These are phyloP conservation scores for Blastobasis lacticolella DNA, from an alignment of 2,888 invertebrate genomes.

Conservation along the genomic window DNA sequence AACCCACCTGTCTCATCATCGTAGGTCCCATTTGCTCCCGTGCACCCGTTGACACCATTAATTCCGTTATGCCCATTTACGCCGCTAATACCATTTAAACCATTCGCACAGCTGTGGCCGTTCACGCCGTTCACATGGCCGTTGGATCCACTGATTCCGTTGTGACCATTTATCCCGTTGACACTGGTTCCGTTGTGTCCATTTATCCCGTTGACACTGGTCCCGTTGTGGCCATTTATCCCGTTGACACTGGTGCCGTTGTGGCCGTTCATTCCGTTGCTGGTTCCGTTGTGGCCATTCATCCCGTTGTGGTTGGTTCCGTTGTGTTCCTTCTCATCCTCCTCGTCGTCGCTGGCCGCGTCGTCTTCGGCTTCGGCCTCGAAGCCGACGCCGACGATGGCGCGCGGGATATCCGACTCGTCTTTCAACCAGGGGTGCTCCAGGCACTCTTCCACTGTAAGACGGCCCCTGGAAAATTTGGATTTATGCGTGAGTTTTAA, in stretches of 20 bases:
- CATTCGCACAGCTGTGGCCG: too few species aligned
- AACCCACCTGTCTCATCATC: slow-evolving; percentile 48
- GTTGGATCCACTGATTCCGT: slow-evolving; percentile 8
- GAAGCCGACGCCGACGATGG: slow-evolving; percentile 60
- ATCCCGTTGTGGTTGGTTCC: slow-evolving; percentile 23
- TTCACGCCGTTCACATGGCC: too few species aligned
- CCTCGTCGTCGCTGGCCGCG: slow-evolving; percentile 37
- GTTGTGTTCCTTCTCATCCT: slow-evolving; percentile 24
- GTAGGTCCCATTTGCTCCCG: slow-evolving; percentile 41
- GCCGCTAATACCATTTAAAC: too few species aligned
- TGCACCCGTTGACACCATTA: slow-evolving; percentile 26
- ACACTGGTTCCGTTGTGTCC: slow-evolving; percentile 12
- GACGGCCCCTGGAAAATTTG: slow-evolving; percentile 81
- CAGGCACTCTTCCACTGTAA: slow-evolving; percentile 91
- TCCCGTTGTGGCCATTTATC: slow-evolving; percentile 15
- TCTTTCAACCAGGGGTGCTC: slow-evolving; percentile 91
- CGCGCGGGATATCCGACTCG: slow-evolving; percentile 70
- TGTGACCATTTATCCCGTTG: slow-evolving; percentile 22
- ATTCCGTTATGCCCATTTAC: slow-evolving; percentile 12
- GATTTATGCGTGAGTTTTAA: background rate
- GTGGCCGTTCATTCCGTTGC: slow-evolving; percentile 26
- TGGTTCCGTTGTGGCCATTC: slow-evolving; percentile 21
- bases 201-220: slow-evolving; percentile 23
- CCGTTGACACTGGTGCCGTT: slow-evolving; percentile 28
- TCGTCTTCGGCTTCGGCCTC: slow-evolving; percentile 35